Evolutionary conservation across 2,113 vertebrate species (phyloP).

Genomic region (Mustelus asterias): DNA sequence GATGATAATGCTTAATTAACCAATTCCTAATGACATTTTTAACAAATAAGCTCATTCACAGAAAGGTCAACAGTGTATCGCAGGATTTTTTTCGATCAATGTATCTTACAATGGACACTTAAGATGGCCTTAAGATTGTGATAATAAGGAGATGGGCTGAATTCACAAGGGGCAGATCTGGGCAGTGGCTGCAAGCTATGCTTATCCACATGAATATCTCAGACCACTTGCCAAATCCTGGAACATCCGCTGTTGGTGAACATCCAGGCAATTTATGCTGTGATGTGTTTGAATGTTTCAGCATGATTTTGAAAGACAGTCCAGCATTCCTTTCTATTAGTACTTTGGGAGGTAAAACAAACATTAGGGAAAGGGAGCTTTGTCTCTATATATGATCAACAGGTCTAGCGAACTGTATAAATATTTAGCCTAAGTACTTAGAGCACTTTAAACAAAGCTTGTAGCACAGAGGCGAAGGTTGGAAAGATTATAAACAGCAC

Average conservation of each 20-base stretch:
- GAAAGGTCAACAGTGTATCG: not conserved
- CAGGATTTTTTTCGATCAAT: not conserved
- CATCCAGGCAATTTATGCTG: not conserved
- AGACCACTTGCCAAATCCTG: not conserved
- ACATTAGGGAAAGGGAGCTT: not conserved
- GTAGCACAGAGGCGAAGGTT: not conserved
- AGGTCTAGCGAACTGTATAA: not conserved
- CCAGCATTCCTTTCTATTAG: not conserved
- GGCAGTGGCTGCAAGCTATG: not conserved
- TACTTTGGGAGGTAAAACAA: not conserved
- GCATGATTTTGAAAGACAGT: not conserved
- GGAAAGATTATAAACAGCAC: not conserved
- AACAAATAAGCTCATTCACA: not conserved
- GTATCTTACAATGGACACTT: not conserved
- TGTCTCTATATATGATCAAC: not conserved
- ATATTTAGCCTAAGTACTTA: not conserved
- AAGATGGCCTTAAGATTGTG: not conserved
- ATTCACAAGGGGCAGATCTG: not conserved
- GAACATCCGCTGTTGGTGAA: not conserved
- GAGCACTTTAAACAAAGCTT: not conserved
- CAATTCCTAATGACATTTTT: not conserved
- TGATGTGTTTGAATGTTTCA: not conserved
- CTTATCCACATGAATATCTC: not conserved
- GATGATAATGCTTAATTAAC: not conserved
- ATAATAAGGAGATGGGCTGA: not conserved